Percentiles rank a stretch among this genome's conserved stretches.
phyloP scores from a whole-genome alignment of 2,888 invertebrate species.

The Ormyrus thymus region DNA sequence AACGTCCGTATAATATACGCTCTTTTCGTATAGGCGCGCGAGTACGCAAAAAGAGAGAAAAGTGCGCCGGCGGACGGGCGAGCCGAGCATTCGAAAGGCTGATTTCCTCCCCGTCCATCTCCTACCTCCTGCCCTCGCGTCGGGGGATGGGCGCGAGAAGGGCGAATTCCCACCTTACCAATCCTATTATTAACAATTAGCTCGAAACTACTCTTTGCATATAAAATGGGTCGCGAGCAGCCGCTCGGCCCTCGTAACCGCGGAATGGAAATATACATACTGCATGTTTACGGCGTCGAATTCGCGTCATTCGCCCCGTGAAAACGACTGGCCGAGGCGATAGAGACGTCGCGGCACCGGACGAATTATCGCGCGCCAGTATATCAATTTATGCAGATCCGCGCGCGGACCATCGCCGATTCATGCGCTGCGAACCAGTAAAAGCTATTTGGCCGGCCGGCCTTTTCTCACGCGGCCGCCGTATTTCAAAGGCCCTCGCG shows the following conservation, averaged over 20 bases:
- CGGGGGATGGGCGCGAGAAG: slow-evolving; percentile 33
- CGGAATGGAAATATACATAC: slow-evolving; percentile 75
- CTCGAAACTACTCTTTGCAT: slow-evolving; percentile 75
- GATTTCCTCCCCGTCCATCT: slow-evolving; percentile 24
- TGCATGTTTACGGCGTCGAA: slow-evolving; percentile 70
- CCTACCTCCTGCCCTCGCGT: too few relatives aligned
- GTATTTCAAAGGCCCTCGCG: too few relatives aligned
- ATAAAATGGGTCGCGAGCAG: slow-evolving; percentile 67
- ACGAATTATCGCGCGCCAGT: slow-evolving; percentile 38
- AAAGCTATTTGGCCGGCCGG: slow-evolving; percentile 4
- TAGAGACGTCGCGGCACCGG: slow-evolving; percentile 32
- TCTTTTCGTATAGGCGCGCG: slow-evolving; percentile 3
- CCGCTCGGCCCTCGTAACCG: slow-evolving; percentile 71
- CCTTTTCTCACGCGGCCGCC: slow-evolving; percentile 1
- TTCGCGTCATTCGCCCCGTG: slow-evolving; percentile 52
- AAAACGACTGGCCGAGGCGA: slow-evolving; percentile 35
- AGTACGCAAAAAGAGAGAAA: background rate
- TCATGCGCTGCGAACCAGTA: slow-evolving; percentile 5
- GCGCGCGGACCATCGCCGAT: slow-evolving; percentile 30
- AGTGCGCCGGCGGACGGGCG: too few relatives aligned
- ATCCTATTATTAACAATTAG: slow-evolving; percentile 76
- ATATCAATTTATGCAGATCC: slow-evolving; percentile 42
- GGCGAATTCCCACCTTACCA: slow-evolving; percentile 75
- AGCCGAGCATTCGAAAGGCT: background rate
- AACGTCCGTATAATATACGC: slow-evolving; percentile 19